These are phyloP conservation scores for Agrotis clavis DNA, from an alignment of 2,888 invertebrate species.

Conservation along the genomic window DNA sequence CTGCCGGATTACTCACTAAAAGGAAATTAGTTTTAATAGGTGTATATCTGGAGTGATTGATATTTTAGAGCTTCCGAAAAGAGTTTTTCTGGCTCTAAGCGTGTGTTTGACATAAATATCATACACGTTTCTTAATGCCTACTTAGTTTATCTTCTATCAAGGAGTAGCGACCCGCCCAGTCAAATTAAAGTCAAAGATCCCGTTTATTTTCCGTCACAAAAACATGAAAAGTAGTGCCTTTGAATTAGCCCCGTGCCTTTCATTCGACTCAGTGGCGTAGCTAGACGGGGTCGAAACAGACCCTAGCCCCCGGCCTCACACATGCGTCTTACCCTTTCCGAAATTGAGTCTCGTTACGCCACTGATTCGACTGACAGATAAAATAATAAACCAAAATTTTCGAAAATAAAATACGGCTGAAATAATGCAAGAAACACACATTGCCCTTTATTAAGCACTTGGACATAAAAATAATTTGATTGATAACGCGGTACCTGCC, in stretches of 20 bases:
- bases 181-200: too few species aligned
- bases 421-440: constrained; percentile 14
- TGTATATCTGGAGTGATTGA: neutral
- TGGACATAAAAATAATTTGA: constrained; percentile 45
- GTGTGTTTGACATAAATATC: neutral
- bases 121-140: neutral
- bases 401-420: constrained; percentile 11
- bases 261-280: too few species aligned
- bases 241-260: too few species aligned
- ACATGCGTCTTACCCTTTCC: too few species aligned
- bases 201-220: too few species aligned
- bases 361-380: constrained; percentile 13
- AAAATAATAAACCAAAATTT: constrained; percentile 19
- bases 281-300: too few species aligned
- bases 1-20: constrained; percentile 47
- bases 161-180: too few species aligned
- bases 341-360: too few species aligned
- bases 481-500: constrained; percentile 52
- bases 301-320: too few species aligned
- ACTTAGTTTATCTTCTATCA: too few species aligned
- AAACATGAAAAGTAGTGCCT: too few species aligned
- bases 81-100: neutral
- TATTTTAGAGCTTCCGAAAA: neutral
- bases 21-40: constrained; percentile 22
- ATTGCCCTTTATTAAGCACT: constrained; percentile 26